A percentile compares a stretch with the other conserved stretches of the same genome.
These are phyloP conservation scores for Protaetia brevitarsis DNA, from an alignment of 1,140 invertebrate species.

Conservation along the genomic window DNA sequence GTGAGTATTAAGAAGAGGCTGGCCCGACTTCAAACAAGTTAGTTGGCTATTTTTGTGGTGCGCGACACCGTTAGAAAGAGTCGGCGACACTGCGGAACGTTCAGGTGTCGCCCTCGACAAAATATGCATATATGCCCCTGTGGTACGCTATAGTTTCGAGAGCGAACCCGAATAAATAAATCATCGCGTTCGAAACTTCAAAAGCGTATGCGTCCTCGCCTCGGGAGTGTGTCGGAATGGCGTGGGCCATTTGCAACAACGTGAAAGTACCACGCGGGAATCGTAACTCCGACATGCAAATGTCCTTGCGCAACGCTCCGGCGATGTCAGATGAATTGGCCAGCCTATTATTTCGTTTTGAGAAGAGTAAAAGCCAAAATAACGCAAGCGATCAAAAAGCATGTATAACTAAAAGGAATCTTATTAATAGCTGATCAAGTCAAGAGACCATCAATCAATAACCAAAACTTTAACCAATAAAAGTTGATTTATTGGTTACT, in stretches of 20 bases:
- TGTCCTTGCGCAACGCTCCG: too few species aligned
- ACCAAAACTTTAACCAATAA: too few species aligned
- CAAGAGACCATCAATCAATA: too few species aligned
- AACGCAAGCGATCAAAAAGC: too few species aligned
- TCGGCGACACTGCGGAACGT: background rate
- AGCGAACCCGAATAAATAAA: background rate
- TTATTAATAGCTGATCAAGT: too few species aligned
- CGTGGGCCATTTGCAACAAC: conserved; percentile 1
- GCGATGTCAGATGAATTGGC: too few species aligned
- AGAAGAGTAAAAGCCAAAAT: too few species aligned
- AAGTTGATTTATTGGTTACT: too few species aligned
- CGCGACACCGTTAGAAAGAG: background rate
- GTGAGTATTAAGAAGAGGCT: background rate
- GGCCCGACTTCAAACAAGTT: conserved; percentile 8
- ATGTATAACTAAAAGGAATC: too few species aligned
- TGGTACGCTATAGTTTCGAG: background rate
- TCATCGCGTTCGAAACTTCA: background rate
- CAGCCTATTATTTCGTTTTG: too few species aligned
- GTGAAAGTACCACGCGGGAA: conserved; percentile 13
- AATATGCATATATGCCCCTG: background rate
- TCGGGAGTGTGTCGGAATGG: background rate
- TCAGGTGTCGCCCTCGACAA: background rate
- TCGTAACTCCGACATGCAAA: background rate
- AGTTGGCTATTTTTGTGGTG: conserved; percentile 8
- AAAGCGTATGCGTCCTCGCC: conserved; percentile 1